Conservation (phyloP, 2,113 vertebrate genomes). For the Terrapene triunguis region DNA sequence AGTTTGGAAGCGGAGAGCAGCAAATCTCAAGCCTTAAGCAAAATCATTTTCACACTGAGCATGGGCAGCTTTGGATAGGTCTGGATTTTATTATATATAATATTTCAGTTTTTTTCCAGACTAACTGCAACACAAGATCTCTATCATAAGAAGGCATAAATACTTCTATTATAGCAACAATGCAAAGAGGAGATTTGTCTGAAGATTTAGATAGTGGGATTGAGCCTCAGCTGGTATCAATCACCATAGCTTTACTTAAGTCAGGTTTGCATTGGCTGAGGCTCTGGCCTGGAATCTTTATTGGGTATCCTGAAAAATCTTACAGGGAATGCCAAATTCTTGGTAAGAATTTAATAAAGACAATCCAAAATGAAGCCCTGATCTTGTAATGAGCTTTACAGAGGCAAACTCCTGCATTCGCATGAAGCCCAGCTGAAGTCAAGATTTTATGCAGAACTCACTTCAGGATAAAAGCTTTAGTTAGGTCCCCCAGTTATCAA, state of each 20-base stretch:
- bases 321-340: background rate
- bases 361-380: background rate
- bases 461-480: background rate
- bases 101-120: background rate
- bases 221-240: background rate
- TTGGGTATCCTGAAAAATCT: background rate
- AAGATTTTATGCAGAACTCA: background rate
- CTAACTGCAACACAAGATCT: background rate
- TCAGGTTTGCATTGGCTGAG: background rate
- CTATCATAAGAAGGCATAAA: rapidly evolving
- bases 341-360: background rate
- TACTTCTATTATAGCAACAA: background rate
- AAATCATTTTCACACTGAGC: background rate
- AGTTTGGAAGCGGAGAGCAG: background rate
- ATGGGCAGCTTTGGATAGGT: background rate
- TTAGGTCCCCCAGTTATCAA: too few species aligned
- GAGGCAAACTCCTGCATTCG: background rate
- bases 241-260: too few species aligned
- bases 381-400: background rate
- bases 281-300: background rate
- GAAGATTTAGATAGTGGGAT: rapidly evolving
- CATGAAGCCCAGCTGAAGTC: rapidly evolving
- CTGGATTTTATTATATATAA: rapidly evolving
- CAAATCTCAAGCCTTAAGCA: background rate
- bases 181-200: background rate